phyloP scores from a whole-genome alignment of 2,113 vertebrate species.

The Empidonax traillii region DNA sequence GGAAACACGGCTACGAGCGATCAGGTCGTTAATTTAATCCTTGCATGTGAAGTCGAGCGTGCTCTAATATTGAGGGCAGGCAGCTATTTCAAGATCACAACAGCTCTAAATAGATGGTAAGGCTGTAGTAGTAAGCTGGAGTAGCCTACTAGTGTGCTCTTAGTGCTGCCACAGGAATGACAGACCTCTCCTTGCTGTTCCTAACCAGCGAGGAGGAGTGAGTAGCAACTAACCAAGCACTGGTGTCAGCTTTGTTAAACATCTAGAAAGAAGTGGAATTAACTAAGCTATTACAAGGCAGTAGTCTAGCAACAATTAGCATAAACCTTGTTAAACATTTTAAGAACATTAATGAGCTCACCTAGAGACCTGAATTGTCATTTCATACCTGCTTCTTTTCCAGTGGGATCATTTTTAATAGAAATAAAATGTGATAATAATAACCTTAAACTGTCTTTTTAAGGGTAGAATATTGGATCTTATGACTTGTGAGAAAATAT shows the following conservation, averaged over 20 bases:
- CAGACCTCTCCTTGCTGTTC: neutral
- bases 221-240: neutral
- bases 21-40: neutral
- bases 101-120: conserved; percentile 36
- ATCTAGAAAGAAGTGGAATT: conserved; percentile 19
- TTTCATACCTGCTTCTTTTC: conserved; percentile 63
- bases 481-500: conserved; percentile 18
- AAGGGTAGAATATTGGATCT: conserved; percentile 70
- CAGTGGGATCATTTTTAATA: conserved; percentile 59
- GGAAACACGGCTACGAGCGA: neutral
- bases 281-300: conserved; percentile 23
- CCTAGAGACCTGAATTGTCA: conserved; percentile 58
- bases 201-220: neutral
- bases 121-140: neutral
- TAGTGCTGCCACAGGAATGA: neutral
- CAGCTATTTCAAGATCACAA: conserved; percentile 13
- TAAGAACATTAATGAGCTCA: conserved; percentile 62
- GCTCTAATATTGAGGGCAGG: neutral
- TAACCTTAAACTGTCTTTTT: conserved; percentile 51
- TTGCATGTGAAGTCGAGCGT: neutral
- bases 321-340: conserved; percentile 61
- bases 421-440: conserved; percentile 52
- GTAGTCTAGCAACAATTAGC: conserved; percentile 58
- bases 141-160: neutral
- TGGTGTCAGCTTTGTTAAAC: conserved; percentile 46